Evolutionary conservation across 2,797 vertebrate genomes (phyloP).

Genomic region (Echiichthys vipera): DNA sequence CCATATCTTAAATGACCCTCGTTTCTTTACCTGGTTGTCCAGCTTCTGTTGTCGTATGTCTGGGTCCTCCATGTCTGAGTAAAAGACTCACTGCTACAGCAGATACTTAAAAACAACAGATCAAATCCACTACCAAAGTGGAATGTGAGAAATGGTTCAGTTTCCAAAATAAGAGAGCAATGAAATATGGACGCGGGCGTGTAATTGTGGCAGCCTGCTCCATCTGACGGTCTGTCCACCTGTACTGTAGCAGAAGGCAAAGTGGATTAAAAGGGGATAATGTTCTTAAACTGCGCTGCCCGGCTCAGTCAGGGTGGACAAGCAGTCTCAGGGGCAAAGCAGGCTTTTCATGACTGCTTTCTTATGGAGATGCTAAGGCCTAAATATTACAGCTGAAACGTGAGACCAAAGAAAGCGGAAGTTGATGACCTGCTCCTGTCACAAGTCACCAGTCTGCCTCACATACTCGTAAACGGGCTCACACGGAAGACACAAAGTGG

Average conservation of each 20-base stretch:
- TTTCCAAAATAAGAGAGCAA: conserved; percentile 18
- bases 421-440: not conserved
- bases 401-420: conserved; percentile 6
- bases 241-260: conserved; percentile 84
- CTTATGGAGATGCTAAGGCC: conserved; percentile 18
- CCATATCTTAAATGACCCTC: not conserved
- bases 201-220: conserved; percentile 45
- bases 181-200: conserved; percentile 30
- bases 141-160: not conserved
- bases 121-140: conserved; percentile 7
- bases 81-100: conserved; percentile 3
- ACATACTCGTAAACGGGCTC: conserved; percentile 6
- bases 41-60: conserved; percentile 85
- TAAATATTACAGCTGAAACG: conserved; percentile 10
- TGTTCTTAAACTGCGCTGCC: conserved; percentile 81
- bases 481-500: conserved; percentile 1
- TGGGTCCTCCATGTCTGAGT: conserved; percentile 79
- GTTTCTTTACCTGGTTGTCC: conserved; percentile 83
- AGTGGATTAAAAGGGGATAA: conserved; percentile 88
- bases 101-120: conserved; percentile 7
- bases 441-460: not conserved
- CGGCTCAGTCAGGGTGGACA: conserved; percentile 58
- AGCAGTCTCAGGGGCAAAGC: conserved; percentile 18
- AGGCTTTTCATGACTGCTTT: conserved; percentile 18
- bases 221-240: conserved; percentile 76